A percentile compares a stretch with the other conserved stretches of the same genome.
phyloP scores from a whole-genome alignment of 2,797 vertebrate genomes.

The Peromyscus melanophrys region DNA sequence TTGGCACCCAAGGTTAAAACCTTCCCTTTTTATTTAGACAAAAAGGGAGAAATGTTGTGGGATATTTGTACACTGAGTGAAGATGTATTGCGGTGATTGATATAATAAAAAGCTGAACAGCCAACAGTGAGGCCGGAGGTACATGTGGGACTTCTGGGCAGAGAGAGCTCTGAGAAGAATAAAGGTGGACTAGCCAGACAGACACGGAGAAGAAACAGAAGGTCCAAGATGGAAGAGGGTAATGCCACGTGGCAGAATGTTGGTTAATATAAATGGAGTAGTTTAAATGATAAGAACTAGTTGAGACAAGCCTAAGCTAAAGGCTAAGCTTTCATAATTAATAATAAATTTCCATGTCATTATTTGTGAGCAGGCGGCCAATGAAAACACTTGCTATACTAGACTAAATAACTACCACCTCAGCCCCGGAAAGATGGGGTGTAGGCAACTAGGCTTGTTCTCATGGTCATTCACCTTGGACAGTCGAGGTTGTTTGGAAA shows the following conservation, averaged over 20 bases:
- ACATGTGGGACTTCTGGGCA: background rate
- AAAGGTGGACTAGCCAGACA: background rate
- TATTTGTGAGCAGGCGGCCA: background rate
- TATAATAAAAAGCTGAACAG: background rate
- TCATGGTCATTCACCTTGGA: no score
- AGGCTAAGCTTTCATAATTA: background rate
- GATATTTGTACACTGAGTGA: background rate
- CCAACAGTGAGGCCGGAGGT: background rate
- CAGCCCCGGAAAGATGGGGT: background rate
- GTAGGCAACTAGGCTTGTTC: no score
- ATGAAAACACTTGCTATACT: background rate
- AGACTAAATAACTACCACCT: background rate
- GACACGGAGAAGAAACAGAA: background rate
- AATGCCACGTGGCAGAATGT: background rate
- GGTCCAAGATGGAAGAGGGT: background rate
- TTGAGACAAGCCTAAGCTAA: background rate
- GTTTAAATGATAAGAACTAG: background rate
- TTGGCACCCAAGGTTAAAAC: background rate
- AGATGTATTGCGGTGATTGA: background rate
- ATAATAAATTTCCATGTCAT: background rate
- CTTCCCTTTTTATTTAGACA: background rate
- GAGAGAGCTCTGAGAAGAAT: background rate
- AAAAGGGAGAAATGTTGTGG: background rate
- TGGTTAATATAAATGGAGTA: background rate
- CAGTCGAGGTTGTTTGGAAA: background rate